Evolutionary conservation across 2,113 vertebrate genomes (phyloP), one percentile per base, ranked within the genome.

Genomic region (Crocuta crocuta): DNA sequence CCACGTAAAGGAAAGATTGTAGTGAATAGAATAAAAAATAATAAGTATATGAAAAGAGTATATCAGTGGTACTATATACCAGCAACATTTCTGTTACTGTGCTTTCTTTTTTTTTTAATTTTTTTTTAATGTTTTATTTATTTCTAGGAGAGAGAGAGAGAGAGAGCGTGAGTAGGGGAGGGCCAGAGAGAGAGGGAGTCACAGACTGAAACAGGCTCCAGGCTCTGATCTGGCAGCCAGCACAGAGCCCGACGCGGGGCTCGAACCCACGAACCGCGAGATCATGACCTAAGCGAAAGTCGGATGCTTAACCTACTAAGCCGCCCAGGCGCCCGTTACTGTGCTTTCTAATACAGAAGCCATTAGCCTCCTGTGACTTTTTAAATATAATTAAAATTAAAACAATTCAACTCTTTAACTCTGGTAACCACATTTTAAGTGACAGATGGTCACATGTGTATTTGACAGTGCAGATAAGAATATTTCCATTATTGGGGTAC

Each of bases 371-470:
- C 50, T 86, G 11, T 68, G 15, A 81, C 55, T 90, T 35, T 35
- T 89, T 80, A 65, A 78, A 65, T 45, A 24, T 88, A 86, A 66
- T 83, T 91, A 94, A 88, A 78, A 55, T 55, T 81, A 43, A 76
- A 85, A 86, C 24, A 92, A 78, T 71, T 83, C 43, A 82, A 19
- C 71, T 70, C 21, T 88, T 93, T 3, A 65, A 33, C 31, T n/a
- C 26, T 21, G 19, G 0, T 81, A 28, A 96, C 21, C 11, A 73
- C 39, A 61, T 85, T 71, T 80, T 53, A 71, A 53, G 61, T 93
- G 35, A 50, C 74, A 24, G 17, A 0, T 81, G 39, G 80, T 63
- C 13, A 2, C 0, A 0, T 43, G 15, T 74, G 11, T 66, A 35
- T 71, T 89, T 80, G 43, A 58, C 48, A 39, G 16, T 33, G 19